Percentiles rank a stretch among this genome's conserved stretches.
These are phyloP conservation scores for Megaceryle alcyon DNA, from an alignment of 2,797 vertebrate genomes.

Conservation along the genomic window DNA sequence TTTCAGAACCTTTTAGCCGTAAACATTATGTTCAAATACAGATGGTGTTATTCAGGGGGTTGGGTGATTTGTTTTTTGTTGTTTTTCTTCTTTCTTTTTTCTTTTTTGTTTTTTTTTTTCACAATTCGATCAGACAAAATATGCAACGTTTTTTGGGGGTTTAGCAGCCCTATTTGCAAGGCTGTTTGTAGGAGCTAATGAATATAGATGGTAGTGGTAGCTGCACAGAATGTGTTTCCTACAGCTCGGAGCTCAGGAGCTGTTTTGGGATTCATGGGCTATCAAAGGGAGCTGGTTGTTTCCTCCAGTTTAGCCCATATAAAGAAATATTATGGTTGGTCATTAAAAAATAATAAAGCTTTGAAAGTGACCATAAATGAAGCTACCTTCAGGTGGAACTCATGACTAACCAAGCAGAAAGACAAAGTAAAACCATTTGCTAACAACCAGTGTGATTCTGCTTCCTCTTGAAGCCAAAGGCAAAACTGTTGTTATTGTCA, in stretches of 20 bases:
- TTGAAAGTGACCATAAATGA: background rate
- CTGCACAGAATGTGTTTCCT: background rate
- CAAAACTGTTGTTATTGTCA: no score
- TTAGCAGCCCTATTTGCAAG: background rate
- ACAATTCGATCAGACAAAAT: background rate
- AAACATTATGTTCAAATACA: conserved; percentile 9
- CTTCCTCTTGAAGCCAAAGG: background rate
- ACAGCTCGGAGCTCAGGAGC: background rate
- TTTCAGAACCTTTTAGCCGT: background rate
- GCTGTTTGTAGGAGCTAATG: background rate
- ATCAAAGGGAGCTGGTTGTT: background rate
- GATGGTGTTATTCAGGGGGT: background rate
- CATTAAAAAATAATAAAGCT: background rate
- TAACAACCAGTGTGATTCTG: background rate
- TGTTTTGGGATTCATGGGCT: background rate
- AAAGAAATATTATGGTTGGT: background rate
- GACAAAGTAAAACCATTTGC: background rate
- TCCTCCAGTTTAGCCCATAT: background rate
- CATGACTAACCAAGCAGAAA: background rate
- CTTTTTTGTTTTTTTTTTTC: background rate
- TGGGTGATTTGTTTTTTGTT: background rate
- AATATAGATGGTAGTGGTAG: background rate
- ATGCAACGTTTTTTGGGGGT: background rate
- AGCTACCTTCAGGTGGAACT: background rate
- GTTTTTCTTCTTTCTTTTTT: background rate